Evolutionary conservation across 2,113 vertebrate genomes (phyloP), one percentile per base, ranked within the genome.

Genomic region (Prochilodus magdalenae): DNA sequence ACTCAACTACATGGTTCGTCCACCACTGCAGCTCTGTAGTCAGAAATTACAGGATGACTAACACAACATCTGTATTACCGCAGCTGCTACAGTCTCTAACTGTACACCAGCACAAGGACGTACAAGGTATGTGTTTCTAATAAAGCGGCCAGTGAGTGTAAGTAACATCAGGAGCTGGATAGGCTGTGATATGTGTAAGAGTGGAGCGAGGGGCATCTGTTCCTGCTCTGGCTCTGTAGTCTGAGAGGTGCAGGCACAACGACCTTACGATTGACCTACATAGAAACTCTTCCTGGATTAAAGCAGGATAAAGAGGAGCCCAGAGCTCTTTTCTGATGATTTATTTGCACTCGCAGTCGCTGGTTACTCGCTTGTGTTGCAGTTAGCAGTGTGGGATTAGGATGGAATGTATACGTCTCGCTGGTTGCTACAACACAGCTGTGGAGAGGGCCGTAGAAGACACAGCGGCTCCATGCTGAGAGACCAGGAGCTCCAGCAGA

Each of bases 231-330:
- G 70, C 59, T 40, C 74, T 63, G 26, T 22, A 27, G 29, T 51
- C 2, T 0, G 77, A 59, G 57, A 73, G 75, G 63, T 81, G 40
- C 62, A 55, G 47, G 53, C 74, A 33, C 26, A 75, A 33, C 14
- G 63, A 72, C 80, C 79, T 66, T 63, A 44, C 33, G 44, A 20
- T 79, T 87, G 86, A 86, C 85, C 85, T 78, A 44, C 51, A 78
- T 80, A 82, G 81, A 86, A 86, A 84, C 62, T 82, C 79, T 79
- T 70, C 55, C 47, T 78, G 82, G 86, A 87, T 87, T 84, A 84
- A 82, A 81, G 73, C 72, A 75, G 83, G 79, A 84, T 82, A 75
- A 84, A 82, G 33, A 59, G 76, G 76, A 76, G 66, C 49, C 73
- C 73, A 53, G 47, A 80, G 79, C 71, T 65, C 80, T 69, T 80